phyloP scores from a whole-genome alignment of 2,113 vertebrate genomes.

The Sylvilagus bachmani region DNA sequence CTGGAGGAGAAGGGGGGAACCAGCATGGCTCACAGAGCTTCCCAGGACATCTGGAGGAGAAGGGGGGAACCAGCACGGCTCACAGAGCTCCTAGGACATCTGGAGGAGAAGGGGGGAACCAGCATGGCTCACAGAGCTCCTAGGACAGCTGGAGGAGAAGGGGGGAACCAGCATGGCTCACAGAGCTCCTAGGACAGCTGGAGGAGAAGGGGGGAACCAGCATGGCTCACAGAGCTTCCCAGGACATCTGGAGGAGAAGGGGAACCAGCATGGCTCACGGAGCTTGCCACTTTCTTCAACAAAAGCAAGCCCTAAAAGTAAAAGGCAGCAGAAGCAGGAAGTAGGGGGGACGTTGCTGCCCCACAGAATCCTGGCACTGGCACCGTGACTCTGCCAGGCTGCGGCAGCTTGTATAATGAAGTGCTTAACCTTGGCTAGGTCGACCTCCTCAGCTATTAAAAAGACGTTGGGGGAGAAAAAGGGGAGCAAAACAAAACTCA shows the following conservation, averaged over 20 bases:
- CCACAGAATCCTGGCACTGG: background rate
- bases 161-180: too few species aligned
- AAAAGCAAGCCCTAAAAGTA: background rate
- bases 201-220: too few species aligned
- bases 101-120: too few species aligned
- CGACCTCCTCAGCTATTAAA: constrained; percentile 57
- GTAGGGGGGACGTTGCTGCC: background rate
- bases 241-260: background rate
- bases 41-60: too few species aligned
- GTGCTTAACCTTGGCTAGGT: constrained; percentile 72
- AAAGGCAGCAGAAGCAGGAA: background rate
- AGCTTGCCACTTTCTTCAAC: background rate
- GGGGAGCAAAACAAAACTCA: constrained; percentile 75
- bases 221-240: too few species aligned
- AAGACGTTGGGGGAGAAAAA: rapidly evolving
- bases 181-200: background rate
- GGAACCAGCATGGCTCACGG: rapidly evolving
- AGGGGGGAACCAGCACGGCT: too few species aligned
- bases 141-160: too few species aligned
- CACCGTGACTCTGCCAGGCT: background rate
- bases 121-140: too few species aligned
- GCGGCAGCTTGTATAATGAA: constrained; percentile 69
- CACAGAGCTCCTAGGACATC: too few species aligned
- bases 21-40: too few species aligned
- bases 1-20: too few species aligned